Conservation (phyloP, 2,797 vertebrate genomes). For the Myotis planiceps region DNA sequence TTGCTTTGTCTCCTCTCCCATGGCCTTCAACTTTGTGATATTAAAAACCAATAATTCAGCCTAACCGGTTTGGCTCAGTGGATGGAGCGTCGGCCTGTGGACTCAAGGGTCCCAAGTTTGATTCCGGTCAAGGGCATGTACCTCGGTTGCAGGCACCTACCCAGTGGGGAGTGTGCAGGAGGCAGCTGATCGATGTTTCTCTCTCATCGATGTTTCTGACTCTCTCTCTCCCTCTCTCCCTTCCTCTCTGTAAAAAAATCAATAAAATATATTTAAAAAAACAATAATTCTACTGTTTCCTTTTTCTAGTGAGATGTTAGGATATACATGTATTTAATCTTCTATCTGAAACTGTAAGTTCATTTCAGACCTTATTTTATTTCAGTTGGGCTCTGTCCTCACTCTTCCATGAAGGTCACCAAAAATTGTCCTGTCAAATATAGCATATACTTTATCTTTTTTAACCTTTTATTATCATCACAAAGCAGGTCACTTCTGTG, state of each 20-base stretch:
- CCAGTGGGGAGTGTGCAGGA: no score
- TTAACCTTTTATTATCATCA: neutral
- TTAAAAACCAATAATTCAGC: neutral
- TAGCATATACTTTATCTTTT: neutral
- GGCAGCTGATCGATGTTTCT: no score
- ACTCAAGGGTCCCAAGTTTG: no score
- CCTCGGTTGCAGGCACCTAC: no score
- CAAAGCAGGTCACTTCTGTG: neutral
- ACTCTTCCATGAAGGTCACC: neutral
- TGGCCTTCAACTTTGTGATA: neutral
- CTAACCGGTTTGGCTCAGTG: no score
- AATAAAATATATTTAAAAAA: neutral
- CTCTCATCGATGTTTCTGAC: no score
- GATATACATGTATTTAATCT: neutral
- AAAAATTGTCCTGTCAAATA: neutral
- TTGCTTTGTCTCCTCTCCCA: neutral
- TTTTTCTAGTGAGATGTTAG: neutral
- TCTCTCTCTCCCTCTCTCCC: no score
- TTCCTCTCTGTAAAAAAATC: no score
- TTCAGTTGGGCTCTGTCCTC: neutral
- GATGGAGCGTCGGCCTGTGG: no score
- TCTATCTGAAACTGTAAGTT: neutral
- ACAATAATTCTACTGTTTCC: neutral
- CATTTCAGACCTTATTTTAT: neutral
- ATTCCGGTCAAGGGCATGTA: no score